Conservation (phyloP, 2,113 vertebrate species). For the Gavia stellata region DNA sequence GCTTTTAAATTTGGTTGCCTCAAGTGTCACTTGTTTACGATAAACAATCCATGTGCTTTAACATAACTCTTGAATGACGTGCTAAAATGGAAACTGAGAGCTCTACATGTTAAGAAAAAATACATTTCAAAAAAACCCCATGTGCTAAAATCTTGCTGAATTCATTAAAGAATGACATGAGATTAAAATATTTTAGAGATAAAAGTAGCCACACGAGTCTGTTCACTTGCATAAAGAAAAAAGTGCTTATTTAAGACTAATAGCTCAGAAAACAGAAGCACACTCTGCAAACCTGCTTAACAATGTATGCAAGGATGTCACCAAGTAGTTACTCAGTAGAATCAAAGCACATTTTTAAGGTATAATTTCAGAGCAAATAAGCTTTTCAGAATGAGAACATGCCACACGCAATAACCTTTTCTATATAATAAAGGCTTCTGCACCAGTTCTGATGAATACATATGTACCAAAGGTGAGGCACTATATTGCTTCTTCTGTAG, state of each 20-base stretch:
- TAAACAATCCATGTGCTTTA: background rate
- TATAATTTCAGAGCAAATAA: background rate
- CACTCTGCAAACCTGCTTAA: background rate
- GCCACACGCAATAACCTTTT: fast-evolving
- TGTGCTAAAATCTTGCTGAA: background rate
- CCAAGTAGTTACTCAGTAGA: background rate
- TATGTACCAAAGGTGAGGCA: background rate
- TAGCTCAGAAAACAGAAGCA: background rate
- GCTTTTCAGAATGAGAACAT: background rate
- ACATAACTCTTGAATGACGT: background rate
- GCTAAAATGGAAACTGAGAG: background rate
- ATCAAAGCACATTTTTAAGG: background rate
- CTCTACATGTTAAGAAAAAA: background rate
- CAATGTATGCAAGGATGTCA: background rate
- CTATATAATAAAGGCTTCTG: background rate
- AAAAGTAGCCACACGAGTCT: background rate
- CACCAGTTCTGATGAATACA: background rate
- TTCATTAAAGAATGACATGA: background rate
- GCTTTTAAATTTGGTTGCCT: background rate
- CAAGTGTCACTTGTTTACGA: background rate
- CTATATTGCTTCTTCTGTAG: background rate
- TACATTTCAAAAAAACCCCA: background rate
- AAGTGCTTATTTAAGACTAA: background rate
- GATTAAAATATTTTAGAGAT: background rate
- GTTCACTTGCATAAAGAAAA: background rate